These are phyloP conservation scores for Phengaris alcon DNA, from an alignment of 2,888 invertebrate genomes.

Conservation along the genomic window DNA sequence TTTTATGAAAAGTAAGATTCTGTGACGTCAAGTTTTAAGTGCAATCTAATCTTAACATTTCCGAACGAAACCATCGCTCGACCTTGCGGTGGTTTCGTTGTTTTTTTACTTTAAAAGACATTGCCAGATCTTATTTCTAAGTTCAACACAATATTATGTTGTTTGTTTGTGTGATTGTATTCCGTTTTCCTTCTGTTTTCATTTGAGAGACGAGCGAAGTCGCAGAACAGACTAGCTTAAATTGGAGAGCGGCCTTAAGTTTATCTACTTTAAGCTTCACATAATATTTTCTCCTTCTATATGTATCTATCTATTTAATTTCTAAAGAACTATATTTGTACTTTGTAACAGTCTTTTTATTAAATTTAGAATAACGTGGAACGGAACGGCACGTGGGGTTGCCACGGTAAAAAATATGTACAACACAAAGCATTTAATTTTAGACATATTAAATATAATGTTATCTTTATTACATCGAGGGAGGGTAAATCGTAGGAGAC, in stretches of 20 bases:
- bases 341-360: conserved; percentile 71
- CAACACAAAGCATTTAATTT: conserved; percentile 79
- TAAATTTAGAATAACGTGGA: conserved; percentile 69
- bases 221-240: conserved; percentile 23
- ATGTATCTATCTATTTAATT: conserved; percentile 65
- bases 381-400: conserved; percentile 53
- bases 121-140: conserved; percentile 65
- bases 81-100: conserved; percentile 15
- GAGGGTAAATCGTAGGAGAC: conserved; percentile 55
- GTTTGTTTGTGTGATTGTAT: conserved; percentile 64
- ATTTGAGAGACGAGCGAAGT: conserved; percentile 39
- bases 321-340: conserved; percentile 66
- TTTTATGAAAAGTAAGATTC: conserved; percentile 54
- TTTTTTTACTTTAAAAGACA: conserved; percentile 54
- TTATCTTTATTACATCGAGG: conserved; percentile 63
- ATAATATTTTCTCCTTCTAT: conserved; percentile 67
- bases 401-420: conserved; percentile 66
- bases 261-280: conserved; percentile 62
- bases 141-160: conserved; percentile 56
- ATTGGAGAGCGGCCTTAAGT: conserved; percentile 21
- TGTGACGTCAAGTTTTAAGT: conserved; percentile 44
- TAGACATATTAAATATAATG: conserved; percentile 75
- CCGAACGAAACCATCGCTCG: conserved; percentile 36
- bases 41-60: conserved; percentile 44
- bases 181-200: conserved; percentile 41